Percentiles rank a stretch among this genome's conserved stretches.
Evolutionary conservation across 30 jellyfish, hydroid and myxozoan genomes (phyloP).

Genomic region (Sanderia malayensis): DNA sequence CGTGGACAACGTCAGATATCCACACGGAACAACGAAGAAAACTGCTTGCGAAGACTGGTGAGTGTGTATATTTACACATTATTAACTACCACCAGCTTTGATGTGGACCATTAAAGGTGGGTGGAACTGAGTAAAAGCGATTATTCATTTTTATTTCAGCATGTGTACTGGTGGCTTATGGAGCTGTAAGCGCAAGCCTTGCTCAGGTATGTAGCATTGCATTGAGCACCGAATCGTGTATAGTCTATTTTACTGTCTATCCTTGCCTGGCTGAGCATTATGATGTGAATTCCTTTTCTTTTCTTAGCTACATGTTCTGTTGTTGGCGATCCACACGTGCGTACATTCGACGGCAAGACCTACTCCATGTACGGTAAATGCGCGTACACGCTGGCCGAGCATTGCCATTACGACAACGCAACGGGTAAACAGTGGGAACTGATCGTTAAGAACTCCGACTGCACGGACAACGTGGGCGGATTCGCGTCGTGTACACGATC

Average conservation of each 20-base stretch:
- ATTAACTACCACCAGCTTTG: no score
- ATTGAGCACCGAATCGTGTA: no score
- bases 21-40: conserved; percentile 63
- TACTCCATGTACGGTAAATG: conserved; percentile 96
- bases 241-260: no score
- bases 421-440: conserved; percentile 77
- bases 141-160: conserved; percentile 56
- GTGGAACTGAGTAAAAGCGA: no score
- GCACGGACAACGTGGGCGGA: conserved; percentile 59
- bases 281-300: neutral
- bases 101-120: no score
- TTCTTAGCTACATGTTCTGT: conserved; percentile 84
- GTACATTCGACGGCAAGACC: conserved; percentile 91
- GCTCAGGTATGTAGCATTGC: conserved; percentile 75
- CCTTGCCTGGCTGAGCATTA: no score
- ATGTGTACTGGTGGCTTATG: conserved; percentile 89
- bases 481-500: conserved; percentile 84
- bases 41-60: conserved; percentile 96
- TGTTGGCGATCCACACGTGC: conserved; percentile 94
- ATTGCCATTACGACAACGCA: conserved; percentile 77
- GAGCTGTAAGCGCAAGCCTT: conserved; percentile 75
- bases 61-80: no score
- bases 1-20: conserved; percentile 74
- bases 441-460: conserved; percentile 65
- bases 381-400: conserved; percentile 88